These are phyloP conservation scores for Hololepta plana DNA, from an alignment of 2,888 invertebrate species.

Conservation along the genomic window DNA sequence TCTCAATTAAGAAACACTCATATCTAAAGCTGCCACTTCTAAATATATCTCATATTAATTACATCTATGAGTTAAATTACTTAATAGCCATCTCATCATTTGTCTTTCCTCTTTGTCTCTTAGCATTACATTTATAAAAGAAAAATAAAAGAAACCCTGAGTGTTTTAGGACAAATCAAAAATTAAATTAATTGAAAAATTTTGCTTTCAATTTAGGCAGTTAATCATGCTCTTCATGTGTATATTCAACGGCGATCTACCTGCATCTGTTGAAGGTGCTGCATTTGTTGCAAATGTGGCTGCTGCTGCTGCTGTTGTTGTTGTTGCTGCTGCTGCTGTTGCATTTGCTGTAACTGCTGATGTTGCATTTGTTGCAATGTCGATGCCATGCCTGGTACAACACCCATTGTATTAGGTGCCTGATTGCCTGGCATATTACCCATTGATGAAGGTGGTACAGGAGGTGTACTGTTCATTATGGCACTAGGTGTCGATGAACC, in stretches of 20 bases:
- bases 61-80: no score
- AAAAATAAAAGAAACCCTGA: no score
- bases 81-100: no score
- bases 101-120: no score
- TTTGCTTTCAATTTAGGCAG: no score
- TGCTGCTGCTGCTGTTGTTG: constrained; percentile 33
- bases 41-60: no score
- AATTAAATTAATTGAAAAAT: no score
- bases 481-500: constrained; percentile 24
- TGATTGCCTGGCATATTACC: constrained; percentile 20
- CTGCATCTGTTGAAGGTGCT: constrained; percentile 39
- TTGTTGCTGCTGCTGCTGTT: constrained; percentile 34
- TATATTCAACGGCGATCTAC: constrained; percentile 32
- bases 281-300: constrained; percentile 35
- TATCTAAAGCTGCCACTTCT: no score
- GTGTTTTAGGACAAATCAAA: no score
- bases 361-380: constrained; percentile 26
- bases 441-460: constrained; percentile 20
- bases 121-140: no score
- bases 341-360: constrained; percentile 31
- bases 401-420: constrained; percentile 29
- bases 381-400: constrained; percentile 35
- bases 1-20: no score
- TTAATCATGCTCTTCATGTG: no score
- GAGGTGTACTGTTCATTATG: constrained; percentile 23